Evolutionary conservation across 2,113 vertebrate species (phyloP), one percentile per base, ranked within the genome.

Genomic region (Ceyx cyanopectus): DNA sequence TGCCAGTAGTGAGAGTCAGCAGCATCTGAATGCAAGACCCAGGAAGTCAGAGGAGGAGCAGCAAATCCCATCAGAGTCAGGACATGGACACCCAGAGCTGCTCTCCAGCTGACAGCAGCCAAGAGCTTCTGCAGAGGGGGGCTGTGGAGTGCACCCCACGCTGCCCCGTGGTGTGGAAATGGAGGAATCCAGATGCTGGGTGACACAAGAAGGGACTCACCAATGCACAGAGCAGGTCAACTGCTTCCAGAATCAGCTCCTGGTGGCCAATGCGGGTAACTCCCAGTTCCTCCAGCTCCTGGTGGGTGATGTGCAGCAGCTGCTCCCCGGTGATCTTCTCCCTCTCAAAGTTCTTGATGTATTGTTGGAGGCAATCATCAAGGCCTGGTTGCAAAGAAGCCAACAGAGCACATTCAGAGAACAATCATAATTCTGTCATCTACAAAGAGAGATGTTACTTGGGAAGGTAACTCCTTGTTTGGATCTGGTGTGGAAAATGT

Each of bases 321-420:
- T 98, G 98, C 73, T 99, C 98, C 2, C 98, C 99, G 6, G 96
- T 98, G 97, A 99, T 98, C 97, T 98, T 98, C 96, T 99, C 98
- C 57, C 98, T 97, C 97, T 99, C 99, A 76, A 99, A 99, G 88
- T 98, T 99, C 96, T 99, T 98, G 84, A 99, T 98, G 91, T 99
- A 99, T 97, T 98, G 97, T 94, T 99, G 98, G 93, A 99, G 98
- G 96, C 98, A 99, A 89, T 99, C 98, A 60, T 99, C 98, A 51
- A 99, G 98, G 70, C 98, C 99, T 99, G 81, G 53, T 91, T 48
- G 45, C 83, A 96, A 68, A 82, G 82, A 74, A 92, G 85, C 76
- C 77, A 80, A 86, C 27, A 66, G 51, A 0, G 19, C 32, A 29
- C 29, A 27, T 63, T 91, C 83, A 97, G 86, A 86, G 21, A 66